Evolutionary conservation across 2,797 vertebrate genomes (phyloP), one percentile per base, ranked within the genome.

Genomic region (Rhinophrynus dorsalis): DNA sequence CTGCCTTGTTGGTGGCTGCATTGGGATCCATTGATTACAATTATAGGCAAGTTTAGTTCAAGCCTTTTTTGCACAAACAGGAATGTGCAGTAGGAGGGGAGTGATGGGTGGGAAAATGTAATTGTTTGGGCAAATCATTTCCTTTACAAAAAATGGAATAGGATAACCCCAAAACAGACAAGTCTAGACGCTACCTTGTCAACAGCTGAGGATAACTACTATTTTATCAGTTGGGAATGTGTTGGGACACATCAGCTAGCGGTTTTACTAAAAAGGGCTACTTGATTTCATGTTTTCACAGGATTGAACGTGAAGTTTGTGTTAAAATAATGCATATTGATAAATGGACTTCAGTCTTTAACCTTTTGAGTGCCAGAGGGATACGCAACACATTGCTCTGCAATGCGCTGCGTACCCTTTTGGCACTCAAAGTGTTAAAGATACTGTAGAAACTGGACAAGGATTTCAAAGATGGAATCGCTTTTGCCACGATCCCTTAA

Each of bases 241-340:
- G 85, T 91, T 85, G 79, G 85, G 86, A 90, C 89, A 86, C 83
- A 88, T 86, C 83, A 80, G 77, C 76, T 90, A 90, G 88, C 86
- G 86, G 90, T 88, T 85, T 85, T 79, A 68, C 79, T 80, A 78
- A 81, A 10, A 67, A 73, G 45, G 55, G 47, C 71, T 74, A 18
- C 30, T 0, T 2, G 40, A 7, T 2, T 50, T 11, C 56, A 65
- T 21, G 37, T 71, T 68, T 64, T 69, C 57, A 38, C 0, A 0
- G 32, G 1, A 37, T 30, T 40, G 59, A 64, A 50, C 55, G 29
- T 37, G 51, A 30, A 63, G 52, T 67, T 57, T 57, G 51, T 60
- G 35, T 50, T 38, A 29, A 51, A 18, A 29, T 38, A 48, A 47
- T 63, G 30, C 52, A 72, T 57, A 64, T 65, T 59, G 68, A 51